Percentiles rank a stretch among this genome's conserved stretches.
Conservation (phyloP, 64 coral and sea anemone species). For the Montipora sp. region DNA sequence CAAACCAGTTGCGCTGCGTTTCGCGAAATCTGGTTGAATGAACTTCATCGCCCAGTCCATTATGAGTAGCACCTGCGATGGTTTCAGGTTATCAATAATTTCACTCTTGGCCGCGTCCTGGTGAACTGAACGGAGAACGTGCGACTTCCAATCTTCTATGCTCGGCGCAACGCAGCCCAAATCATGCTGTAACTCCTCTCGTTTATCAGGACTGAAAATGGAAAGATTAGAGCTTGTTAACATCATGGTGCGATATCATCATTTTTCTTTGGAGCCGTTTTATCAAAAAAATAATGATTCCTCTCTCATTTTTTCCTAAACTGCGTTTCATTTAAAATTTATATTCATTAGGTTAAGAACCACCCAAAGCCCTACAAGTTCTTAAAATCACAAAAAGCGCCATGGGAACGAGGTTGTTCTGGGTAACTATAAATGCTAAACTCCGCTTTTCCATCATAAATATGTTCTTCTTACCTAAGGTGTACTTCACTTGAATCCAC, state of each 20-base stretch:
- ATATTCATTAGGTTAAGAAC: not conserved
- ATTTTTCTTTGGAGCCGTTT: slow-evolving; percentile 20
- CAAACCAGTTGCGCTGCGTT: too few relatives aligned
- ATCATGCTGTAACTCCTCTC: slow-evolving; percentile 9
- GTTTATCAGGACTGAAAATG: slow-evolving; percentile 13
- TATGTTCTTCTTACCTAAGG: slow-evolving; percentile 36
- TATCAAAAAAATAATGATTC: not conserved
- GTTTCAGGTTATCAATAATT: too few relatives aligned
- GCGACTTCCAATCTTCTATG: not conserved
- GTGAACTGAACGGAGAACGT: too few relatives aligned
- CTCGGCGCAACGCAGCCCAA: not conserved
- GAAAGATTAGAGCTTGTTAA: not conserved
- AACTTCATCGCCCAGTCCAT: too few relatives aligned
- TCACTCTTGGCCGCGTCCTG: too few relatives aligned
- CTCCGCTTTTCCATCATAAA: slow-evolving; percentile 21
- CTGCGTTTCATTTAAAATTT: not conserved
- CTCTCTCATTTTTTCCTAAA: not conserved
- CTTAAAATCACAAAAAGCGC: not conserved
- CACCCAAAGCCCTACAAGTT: not conserved
- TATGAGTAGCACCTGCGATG: too few relatives aligned
- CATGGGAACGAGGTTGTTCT: not conserved
- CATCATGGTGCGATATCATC: not conserved
- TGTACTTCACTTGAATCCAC: slow-evolving; percentile 20
- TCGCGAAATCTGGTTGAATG: too few relatives aligned
- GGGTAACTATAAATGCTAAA: not conserved